Conservation (phyloP, 2,113 vertebrate species). For the Fukomys damarensis region DNA sequence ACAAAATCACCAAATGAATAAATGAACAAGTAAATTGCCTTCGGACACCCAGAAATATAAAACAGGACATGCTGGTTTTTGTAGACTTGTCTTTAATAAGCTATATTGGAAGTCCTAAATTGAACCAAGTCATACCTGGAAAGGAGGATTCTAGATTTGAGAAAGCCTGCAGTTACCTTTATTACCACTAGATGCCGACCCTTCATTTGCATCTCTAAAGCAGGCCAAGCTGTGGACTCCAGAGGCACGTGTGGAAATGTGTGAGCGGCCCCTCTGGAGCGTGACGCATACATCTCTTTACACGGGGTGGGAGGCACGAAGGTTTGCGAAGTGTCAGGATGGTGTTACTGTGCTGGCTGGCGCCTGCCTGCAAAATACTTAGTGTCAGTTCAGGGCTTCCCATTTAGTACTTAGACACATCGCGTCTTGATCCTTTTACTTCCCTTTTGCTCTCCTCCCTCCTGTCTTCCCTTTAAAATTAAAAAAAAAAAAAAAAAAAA, state of each 20-base stretch:
- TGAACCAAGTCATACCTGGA: background rate
- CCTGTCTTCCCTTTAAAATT: background rate
- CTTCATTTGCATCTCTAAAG: constrained; percentile 23
- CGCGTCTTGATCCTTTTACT: background rate
- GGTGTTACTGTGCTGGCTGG: background rate
- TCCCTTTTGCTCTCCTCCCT: background rate
- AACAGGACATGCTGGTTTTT: background rate
- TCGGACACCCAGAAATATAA: background rate
- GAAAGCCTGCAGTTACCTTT: constrained; percentile 14
- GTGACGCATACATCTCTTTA: background rate
- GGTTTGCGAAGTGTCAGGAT: background rate
- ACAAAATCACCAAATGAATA: background rate
- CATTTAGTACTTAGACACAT: background rate
- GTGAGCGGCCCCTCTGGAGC: background rate
- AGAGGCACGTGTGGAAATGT: background rate
- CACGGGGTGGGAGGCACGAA: background rate
- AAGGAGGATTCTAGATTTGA: background rate
- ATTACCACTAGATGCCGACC: constrained; percentile 51
- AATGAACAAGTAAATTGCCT: background rate
- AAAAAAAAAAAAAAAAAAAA: background rate
- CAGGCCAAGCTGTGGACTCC: background rate
- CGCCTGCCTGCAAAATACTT: background rate
- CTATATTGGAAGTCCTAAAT: background rate
- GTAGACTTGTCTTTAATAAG: background rate
- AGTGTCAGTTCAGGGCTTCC: background rate